Evolutionary conservation across 1,140 invertebrate species (phyloP), one percentile per base, ranked within the genome.

Genomic region (Hestina assimilis): DNA sequence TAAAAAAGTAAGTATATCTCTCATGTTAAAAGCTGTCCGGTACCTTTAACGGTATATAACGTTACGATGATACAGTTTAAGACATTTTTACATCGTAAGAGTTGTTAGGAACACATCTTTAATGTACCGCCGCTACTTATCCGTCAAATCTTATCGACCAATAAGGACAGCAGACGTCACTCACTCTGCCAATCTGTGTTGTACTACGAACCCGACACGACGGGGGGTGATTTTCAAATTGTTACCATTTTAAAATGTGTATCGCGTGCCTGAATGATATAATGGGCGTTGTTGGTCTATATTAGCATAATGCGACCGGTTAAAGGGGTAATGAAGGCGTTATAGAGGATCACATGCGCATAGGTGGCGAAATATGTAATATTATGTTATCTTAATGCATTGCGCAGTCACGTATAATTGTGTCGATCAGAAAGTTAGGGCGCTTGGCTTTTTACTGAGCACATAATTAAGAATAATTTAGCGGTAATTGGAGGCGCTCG

Each of bases 141-240:
- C 82, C 71, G 78, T 83, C 72, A 77, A 72, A 85, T 87, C 82
- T 85, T 79, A 85, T 85, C 82, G 78, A 75, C 79, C 76, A 77
- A 82, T 84, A 81, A 76, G 80, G 79, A 82, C 75, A 69, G 82
- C 73, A 69, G 48, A 83, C 84, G 84, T 87, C 82, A 85, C 79
- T 85, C 84, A 83, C 67, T 72, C 74, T 80, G 80, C 76, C 83
- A 83, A 84, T 82, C 79, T 70, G 75, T 68, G 63, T 55, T 53
- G 62, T 57, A 45, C 66, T 54, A 59, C 63, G 75, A 75, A 65
- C 53, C 66, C 65, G 60, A 59, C 79, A 24, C 80, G 50, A 75
- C 76, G 79, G 84, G 82, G 78, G 80, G 73, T 66, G 63, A 73
- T 73, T 79, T 75, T 72, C 52, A 74, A 79, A 81, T 70, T 70